Evolutionary conservation across 1,140 invertebrate species (phyloP), one percentile per base, ranked within the genome.

Genomic region (Drosophila kepulauana): DNA sequence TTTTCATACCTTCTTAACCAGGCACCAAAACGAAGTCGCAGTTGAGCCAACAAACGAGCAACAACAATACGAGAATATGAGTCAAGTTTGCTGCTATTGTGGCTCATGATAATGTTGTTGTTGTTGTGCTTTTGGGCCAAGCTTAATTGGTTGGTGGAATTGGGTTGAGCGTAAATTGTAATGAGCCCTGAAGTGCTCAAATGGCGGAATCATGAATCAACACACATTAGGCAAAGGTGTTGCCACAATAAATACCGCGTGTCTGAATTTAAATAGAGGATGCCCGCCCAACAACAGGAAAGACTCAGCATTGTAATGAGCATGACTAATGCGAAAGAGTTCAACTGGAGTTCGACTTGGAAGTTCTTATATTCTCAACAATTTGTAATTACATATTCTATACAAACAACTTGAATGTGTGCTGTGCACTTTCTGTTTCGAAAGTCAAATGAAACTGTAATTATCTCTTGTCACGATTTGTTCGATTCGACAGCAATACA

Each of bases 111-210:
- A 51, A 25, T 54, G 15, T 54, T 58, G 45, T 63, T 59, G 38
- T 41, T 41, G 38, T 5, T 43, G 1, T 2, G 41, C 5, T 43
- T 11, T 38, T 49, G 63, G 70, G 64, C 62, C 75, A 78, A 59
- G 84, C 84, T 88, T 87, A 88, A 88, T 88, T 84, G 77, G 84
- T 65, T 59, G 56, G 48, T 71, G 79, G 58, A 87, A 82, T 82
- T 84, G 77, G 84, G 77, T 89, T 88, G 77, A 78, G 64, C 65
- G 75, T 62, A 63, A 72, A 69, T 89, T 78, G 79, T 84, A 88
- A 88, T 88, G 78, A 88, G 78, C 54, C 78, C 51, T 49, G 67
- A 87, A 63, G 58, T 66, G 51, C 59, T 52, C 30, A 46, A 67
- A 54, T 38, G 13, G 28, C 8, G 41, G 35, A 51, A 45, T 45